These are phyloP conservation scores for Xylophagus ater DNA, from an alignment of 2,888 invertebrate species.

Conservation along the genomic window DNA sequence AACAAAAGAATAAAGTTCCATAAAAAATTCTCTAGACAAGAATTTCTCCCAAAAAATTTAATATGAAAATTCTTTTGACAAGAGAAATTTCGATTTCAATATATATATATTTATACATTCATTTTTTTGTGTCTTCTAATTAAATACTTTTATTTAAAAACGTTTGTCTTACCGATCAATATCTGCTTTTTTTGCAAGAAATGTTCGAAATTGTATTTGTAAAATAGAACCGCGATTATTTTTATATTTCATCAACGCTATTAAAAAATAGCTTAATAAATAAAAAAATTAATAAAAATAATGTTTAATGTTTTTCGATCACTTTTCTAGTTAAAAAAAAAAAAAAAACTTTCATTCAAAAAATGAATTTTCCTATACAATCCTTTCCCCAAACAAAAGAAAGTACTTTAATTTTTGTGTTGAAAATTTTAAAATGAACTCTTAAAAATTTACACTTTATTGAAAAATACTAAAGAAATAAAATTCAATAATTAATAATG, in stretches of 20 bases:
- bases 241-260: slow-evolving; percentile 39
- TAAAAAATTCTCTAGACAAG: too few relatives aligned
- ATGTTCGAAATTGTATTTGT: slow-evolving; percentile 39
- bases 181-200: slow-evolving; percentile 23
- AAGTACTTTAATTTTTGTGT: background rate
- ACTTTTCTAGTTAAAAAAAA: background rate
- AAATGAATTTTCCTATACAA: background rate
- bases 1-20: too few relatives aligned
- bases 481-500: too few relatives aligned
- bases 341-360: background rate
- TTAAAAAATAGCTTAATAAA: slow-evolving; percentile 1
- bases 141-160: slow-evolving; percentile 4
- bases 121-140: too few relatives aligned
- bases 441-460: too few relatives aligned
- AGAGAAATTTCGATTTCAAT: too few relatives aligned
- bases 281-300: too few relatives aligned
- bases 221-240: slow-evolving; percentile 37
- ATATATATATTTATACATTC: too few relatives aligned
- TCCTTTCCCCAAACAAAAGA: background rate
- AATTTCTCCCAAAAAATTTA: too few relatives aligned
- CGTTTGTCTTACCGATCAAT: slow-evolving; percentile 17
- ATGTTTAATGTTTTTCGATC: background rate
- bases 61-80: too few relatives aligned
- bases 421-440: too few relatives aligned
- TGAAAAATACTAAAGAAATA: too few relatives aligned